A percentile compares a stretch with the other conserved stretches of the same genome.
Conservation (phyloP, 2,888 invertebrate species). For the Nysson spinosus region DNA sequence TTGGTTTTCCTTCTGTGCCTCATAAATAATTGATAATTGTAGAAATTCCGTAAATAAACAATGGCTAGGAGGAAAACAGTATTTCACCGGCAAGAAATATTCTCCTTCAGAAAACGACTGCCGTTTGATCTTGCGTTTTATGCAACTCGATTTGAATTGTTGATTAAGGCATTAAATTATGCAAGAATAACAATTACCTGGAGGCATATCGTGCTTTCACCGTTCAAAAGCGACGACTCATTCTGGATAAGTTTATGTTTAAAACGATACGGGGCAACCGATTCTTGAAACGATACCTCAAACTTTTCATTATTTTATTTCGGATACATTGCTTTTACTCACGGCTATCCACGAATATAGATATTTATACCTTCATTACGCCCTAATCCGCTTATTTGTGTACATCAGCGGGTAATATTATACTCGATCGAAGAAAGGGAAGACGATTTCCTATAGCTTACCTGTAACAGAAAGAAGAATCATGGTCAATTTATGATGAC, state of each 20-base stretch:
- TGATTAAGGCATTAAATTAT: slow-evolving; percentile 60
- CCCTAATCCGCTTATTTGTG: slow-evolving; percentile 24
- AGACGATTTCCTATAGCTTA: slow-evolving; percentile 42
- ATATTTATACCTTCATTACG: no score
- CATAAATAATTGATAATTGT: slow-evolving; percentile 53
- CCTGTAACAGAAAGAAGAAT: slow-evolving; percentile 52
- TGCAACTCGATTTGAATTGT: slow-evolving; percentile 60
- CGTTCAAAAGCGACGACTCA: slow-evolving; percentile 1
- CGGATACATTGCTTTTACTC: neutral
- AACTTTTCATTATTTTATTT: neutral
- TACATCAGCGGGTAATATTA: slow-evolving; percentile 36
- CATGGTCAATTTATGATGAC: slow-evolving; percentile 17
- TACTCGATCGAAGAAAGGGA: slow-evolving; percentile 21
- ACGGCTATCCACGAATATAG: no score
- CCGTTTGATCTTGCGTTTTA: slow-evolving; percentile 46
- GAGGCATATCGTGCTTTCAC: slow-evolving; percentile 12
- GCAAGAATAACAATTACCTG: slow-evolving; percentile 52
- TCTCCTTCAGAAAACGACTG: slow-evolving; percentile 32
- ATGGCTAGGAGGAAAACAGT: slow-evolving; percentile 30
- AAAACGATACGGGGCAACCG: slow-evolving; percentile 9
- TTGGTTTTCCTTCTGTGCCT: slow-evolving; percentile 5
- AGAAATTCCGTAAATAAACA: slow-evolving; percentile 40
- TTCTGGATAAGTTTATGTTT: slow-evolving; percentile 17
- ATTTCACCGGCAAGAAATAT: slow-evolving; percentile 31
- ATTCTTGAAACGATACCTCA: neutral